These are phyloP conservation scores for Hiodon tergisus DNA, from an alignment of 2,113 vertebrate species.

Conservation along the genomic window DNA sequence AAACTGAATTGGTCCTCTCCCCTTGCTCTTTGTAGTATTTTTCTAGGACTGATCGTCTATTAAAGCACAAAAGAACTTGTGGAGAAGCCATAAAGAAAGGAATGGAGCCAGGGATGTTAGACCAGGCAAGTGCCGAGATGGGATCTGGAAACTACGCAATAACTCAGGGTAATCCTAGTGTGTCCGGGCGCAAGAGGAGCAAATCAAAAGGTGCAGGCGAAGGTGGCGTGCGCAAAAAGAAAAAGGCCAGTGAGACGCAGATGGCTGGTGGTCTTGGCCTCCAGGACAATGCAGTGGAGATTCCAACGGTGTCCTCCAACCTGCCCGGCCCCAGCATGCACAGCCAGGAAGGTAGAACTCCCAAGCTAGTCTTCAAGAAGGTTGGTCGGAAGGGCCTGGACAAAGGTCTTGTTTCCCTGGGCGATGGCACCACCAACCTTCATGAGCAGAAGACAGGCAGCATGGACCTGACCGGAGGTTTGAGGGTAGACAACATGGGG, in stretches of 20 bases:
- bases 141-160: slow-evolving; percentile 79
- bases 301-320: slow-evolving; percentile 71
- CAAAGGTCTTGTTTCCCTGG: slow-evolving; percentile 79
- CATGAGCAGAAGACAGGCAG: slow-evolving; percentile 76
- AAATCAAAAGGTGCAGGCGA: slow-evolving; percentile 82
- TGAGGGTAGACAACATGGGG: slow-evolving; percentile 73
- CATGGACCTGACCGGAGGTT: slow-evolving; percentile 69
- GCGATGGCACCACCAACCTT: slow-evolving; percentile 61
- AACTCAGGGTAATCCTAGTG: slow-evolving; percentile 90
- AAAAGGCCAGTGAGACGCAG: slow-evolving; percentile 71
- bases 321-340: slow-evolving; percentile 65
- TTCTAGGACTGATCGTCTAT: slow-evolving; percentile 94
- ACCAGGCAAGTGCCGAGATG: slow-evolving; percentile 73
- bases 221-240: slow-evolving; percentile 79
- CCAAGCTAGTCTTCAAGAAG: slow-evolving; percentile 91
- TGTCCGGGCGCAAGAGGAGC: slow-evolving; percentile 82
- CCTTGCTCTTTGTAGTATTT: slow-evolving; percentile 71
- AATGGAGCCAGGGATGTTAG: slow-evolving; percentile 81
- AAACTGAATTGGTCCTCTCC: neutral
- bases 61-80: slow-evolving; percentile 99
- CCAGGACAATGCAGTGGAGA: slow-evolving; percentile 82
- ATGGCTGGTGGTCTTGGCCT: slow-evolving; percentile 69
- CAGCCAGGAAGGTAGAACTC: slow-evolving; percentile 75
- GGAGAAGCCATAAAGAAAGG: slow-evolving; percentile 95
- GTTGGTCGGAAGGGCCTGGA: slow-evolving; percentile 77